Percentiles rank a stretch among this genome's conserved stretches.
Evolutionary conservation across 2,113 vertebrate species (phyloP).

Genomic region (Podarcis raffonei): DNA sequence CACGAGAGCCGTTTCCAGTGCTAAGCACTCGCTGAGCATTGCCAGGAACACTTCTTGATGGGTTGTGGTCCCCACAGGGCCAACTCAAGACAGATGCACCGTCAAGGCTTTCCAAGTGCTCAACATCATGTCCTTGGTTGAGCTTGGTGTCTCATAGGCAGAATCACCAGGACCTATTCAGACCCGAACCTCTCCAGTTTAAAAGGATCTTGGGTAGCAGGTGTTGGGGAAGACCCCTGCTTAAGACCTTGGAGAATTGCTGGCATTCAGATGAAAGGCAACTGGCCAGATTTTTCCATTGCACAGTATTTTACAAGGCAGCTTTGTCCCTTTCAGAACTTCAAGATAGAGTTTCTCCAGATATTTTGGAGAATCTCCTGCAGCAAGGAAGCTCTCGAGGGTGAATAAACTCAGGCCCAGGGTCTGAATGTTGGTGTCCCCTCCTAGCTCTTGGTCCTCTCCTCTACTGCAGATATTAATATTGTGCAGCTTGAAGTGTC

Average conservation of each 20-base stretch:
- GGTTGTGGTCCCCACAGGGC: constrained; percentile 5
- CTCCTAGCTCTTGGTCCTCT: no score
- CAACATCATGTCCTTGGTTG: background rate
- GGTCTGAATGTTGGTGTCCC: no score
- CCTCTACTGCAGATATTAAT: no score
- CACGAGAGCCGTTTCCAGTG: background rate
- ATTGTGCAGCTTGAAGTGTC: no score
- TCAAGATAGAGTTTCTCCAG: background rate
- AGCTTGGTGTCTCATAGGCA: background rate
- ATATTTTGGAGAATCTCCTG: background rate
- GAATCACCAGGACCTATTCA: background rate
- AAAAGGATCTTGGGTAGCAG: background rate
- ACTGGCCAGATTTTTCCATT: background rate
- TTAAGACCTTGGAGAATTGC: background rate
- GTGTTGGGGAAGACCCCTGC: background rate
- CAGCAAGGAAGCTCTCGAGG: background rate
- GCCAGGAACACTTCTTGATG: constrained; percentile 7
- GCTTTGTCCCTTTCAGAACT: background rate
- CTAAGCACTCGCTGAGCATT: background rate
- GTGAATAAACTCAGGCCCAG: background rate
- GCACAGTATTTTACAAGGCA: background rate
- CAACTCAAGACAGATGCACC: background rate
- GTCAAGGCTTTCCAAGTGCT: background rate
- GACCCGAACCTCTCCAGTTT: no score
- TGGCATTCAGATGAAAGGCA: background rate